Percentiles rank a stretch among this genome's conserved stretches.
Evolutionary conservation across 2,113 vertebrate species (phyloP).

Genomic region (Suricata suricatta): DNA sequence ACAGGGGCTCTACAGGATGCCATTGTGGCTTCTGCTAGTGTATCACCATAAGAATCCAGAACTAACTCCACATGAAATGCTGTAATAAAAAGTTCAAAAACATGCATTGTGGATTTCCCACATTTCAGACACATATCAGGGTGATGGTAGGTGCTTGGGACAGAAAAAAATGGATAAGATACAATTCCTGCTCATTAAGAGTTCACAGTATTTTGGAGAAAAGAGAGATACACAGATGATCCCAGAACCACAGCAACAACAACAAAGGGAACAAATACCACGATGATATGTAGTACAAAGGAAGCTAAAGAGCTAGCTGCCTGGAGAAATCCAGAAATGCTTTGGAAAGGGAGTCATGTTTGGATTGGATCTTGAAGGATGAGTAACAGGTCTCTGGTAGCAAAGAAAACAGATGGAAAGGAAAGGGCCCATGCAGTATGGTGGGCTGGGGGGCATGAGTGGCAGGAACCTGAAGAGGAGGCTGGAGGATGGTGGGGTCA

Average conservation of each 20-base stretch:
- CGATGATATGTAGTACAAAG: not conserved
- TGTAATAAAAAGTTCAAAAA: not conserved
- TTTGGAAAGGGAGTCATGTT: not conserved
- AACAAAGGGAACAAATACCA: not conserved
- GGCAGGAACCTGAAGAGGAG: not conserved
- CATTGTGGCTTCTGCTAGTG: not conserved
- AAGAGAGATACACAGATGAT: not conserved
- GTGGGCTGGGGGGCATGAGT: not conserved
- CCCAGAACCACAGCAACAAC: not conserved
- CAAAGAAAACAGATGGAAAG: not conserved
- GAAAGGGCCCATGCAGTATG: not conserved
- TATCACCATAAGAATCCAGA: not conserved
- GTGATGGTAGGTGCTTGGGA: not conserved
- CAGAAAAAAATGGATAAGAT: not conserved
- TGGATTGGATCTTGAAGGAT: not conserved
- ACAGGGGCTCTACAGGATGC: not conserved
- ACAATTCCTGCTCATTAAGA: not conserved
- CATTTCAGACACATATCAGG: not conserved
- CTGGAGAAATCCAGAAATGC: slow-evolving; percentile 26
- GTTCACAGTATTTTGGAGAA: not conserved
- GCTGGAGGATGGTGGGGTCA: not conserved
- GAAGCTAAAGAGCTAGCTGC: not conserved
- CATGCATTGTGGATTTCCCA: not conserved
- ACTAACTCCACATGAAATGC: not conserved
- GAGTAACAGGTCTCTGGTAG: not conserved